Evolutionary conservation across 2,797 vertebrate species (phyloP).

Genomic region (Phrynocephalus vlangalii): DNA sequence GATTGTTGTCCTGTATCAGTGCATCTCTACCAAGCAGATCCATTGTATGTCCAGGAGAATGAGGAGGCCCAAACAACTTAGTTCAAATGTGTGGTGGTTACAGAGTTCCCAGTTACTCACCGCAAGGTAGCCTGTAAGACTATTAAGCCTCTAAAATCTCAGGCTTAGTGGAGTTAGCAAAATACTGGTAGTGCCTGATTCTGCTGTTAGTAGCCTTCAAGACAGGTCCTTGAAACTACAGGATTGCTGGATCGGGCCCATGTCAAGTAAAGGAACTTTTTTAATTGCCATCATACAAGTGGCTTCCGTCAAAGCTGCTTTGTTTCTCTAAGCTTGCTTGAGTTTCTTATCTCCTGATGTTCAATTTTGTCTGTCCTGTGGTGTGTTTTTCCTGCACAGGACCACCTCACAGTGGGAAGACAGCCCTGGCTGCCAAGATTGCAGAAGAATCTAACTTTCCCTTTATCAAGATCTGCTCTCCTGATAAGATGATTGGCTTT

Average conservation of each 20-base stretch:
- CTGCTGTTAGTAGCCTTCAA: background rate
- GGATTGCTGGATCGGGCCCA: background rate
- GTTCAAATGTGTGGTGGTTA: background rate
- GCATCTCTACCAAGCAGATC: background rate
- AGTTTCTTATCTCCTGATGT: background rate
- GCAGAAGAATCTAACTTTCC: slow-evolving; percentile 94
- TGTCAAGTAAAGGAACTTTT: background rate
- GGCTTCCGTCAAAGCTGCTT: background rate
- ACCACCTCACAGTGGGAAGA: slow-evolving; percentile 95
- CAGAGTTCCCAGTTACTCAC: background rate
- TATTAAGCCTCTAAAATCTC: background rate
- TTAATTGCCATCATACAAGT: slow-evolving; percentile 8
- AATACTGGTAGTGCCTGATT: background rate
- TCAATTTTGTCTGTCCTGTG: background rate
- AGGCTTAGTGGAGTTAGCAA: background rate
- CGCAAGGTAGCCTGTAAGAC: background rate
- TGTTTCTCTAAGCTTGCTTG: slow-evolving; percentile 17
- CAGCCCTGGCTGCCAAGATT: slow-evolving; percentile 92
- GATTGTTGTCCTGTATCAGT: too few relatives aligned
- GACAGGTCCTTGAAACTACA: background rate
- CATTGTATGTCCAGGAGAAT: background rate
- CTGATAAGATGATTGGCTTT: slow-evolving; percentile 97
- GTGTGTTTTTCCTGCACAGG: slow-evolving; percentile 75
- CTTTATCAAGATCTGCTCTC: slow-evolving; percentile 98
- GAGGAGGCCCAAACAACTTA: background rate